Evolutionary conservation across 2,797 vertebrate species (phyloP).

Genomic region (Syngnathus rostellatus): DNA sequence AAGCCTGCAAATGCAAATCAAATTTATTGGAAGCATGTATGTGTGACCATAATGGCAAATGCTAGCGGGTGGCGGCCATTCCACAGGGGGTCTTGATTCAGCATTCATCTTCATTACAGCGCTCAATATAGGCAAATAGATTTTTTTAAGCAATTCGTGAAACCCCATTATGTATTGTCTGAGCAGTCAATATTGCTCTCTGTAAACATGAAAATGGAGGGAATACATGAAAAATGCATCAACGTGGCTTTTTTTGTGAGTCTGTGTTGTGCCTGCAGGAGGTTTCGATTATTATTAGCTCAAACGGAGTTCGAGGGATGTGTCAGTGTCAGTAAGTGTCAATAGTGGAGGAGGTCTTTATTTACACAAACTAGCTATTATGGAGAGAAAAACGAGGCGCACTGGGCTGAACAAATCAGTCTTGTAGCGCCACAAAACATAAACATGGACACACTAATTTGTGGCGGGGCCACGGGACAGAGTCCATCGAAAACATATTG

Average conservation of each 20-base stretch:
- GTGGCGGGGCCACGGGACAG: no score
- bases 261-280: not conserved
- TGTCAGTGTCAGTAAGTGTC: conserved; percentile 34
- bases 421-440: not conserved
- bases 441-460: not conserved
- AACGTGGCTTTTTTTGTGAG: conserved; percentile 9
- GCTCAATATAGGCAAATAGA: conserved; percentile 55
- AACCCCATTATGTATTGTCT: conserved; percentile 55
- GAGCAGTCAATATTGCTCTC: conserved; percentile 42
- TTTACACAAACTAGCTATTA: conserved; percentile 21
- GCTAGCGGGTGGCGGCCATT: conserved; percentile 12
- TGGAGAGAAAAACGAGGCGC: not conserved
- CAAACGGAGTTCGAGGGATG: conserved; percentile 12
- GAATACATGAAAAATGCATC: not conserved
- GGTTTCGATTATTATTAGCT: conserved; percentile 22
- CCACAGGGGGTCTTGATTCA: conserved; percentile 40
- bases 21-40: not conserved
- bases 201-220: conserved; percentile 35
- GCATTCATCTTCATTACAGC: conserved; percentile 63
- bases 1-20: not conserved
- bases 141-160: conserved; percentile 53
- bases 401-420: not conserved
- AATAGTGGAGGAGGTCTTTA: conserved; percentile 61
- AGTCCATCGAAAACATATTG: no score
- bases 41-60: not conserved